Base-by-base conservation (phyloP, 1,140 invertebrate genomes). In the Nasonia longicornis region DNA sequence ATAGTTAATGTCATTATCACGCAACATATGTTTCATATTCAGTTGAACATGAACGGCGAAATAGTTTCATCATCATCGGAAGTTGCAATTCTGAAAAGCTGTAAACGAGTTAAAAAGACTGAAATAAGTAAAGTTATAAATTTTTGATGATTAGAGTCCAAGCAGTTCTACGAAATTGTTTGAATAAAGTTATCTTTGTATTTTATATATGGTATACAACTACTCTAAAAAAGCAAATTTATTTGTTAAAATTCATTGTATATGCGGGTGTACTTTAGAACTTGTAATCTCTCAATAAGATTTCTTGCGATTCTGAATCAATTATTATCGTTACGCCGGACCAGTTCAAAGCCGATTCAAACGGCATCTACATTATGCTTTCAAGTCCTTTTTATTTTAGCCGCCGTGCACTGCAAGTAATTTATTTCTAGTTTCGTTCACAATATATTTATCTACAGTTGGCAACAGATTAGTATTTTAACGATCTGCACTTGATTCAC, bases 221-320 rank as follows among this genome's bases (percentile, higher is more conserved):
- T 4, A 48, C 14, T 48, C 12, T 45, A 11, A 45, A 45, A 45
- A 45, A 1, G 14, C 45, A 48, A 48, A 48, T 48, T 48, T 12
- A 48, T 48, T 14, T 14, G 45, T 48, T 48, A 16, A 48, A 42
- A 42, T 42, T 42, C 7, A 42, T 42, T 42, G 16, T n/a, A 58
- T 42, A 26, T 31, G 3, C 16, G 4, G 29, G 10, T 29, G 20
- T 12, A 11, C 22, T 67, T 67, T 26, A 31, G 3, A 67, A 29
- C 64, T 67, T 22, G 64, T 67, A 67, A 67, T 67, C 22, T 0
- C 22, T 71, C 35, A 71, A 42, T 70, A 35, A 35, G 35, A 42
- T 71, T 71, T 71, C 31, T 35, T 71, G 69, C 35, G 42, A 71
- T 70, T 70, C 6, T 16, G 63, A 29, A 26, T 22, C 63, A 66